phyloP scores from a whole-genome alignment of 2,113 vertebrate genomes.

The Progne subis region DNA sequence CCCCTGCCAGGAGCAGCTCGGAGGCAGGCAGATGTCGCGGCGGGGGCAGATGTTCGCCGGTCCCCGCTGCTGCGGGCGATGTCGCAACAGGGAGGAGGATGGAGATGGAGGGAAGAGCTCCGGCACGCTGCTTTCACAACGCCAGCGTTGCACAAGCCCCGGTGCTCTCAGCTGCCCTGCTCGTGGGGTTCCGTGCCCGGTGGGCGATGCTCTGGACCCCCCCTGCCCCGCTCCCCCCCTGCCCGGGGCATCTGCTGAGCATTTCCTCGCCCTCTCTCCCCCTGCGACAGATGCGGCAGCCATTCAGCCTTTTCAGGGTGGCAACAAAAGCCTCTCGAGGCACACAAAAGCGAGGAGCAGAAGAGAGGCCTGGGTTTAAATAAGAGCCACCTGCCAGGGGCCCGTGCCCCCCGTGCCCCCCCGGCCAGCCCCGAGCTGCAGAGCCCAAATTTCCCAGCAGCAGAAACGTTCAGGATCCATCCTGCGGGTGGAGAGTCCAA shows the following conservation, averaged over 20 bases:
- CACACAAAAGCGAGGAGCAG: slow-evolving; percentile 72
- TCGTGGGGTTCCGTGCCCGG: background rate
- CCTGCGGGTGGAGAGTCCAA: accelerated
- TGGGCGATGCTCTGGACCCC: background rate
- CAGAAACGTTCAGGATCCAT: background rate
- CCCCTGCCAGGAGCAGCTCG: background rate
- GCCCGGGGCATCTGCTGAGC: slow-evolving; percentile 63
- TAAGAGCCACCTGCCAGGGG: slow-evolving; percentile 73
- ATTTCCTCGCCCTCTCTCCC: slow-evolving; percentile 15
- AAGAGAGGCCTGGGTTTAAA: slow-evolving; percentile 53
- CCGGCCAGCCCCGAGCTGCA: background rate
- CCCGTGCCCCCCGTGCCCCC: background rate
- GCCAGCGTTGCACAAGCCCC: background rate
- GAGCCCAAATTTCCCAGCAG: background rate
- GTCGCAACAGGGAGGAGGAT: background rate
- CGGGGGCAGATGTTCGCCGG: accelerated
- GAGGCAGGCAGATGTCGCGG: accelerated
- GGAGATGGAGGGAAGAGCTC: background rate
- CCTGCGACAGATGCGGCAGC: slow-evolving; percentile 77
- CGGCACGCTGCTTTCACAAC: background rate
- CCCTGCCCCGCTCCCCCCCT: accelerated
- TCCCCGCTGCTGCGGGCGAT: background rate
- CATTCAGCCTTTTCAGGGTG: slow-evolving; percentile 75
- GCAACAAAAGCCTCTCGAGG: slow-evolving; percentile 77
- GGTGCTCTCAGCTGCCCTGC: background rate